Evolutionary conservation across 2,113 vertebrate species (phyloP), one percentile per base, ranked within the genome.

Genomic region (Triplophysa rosa): DNA sequence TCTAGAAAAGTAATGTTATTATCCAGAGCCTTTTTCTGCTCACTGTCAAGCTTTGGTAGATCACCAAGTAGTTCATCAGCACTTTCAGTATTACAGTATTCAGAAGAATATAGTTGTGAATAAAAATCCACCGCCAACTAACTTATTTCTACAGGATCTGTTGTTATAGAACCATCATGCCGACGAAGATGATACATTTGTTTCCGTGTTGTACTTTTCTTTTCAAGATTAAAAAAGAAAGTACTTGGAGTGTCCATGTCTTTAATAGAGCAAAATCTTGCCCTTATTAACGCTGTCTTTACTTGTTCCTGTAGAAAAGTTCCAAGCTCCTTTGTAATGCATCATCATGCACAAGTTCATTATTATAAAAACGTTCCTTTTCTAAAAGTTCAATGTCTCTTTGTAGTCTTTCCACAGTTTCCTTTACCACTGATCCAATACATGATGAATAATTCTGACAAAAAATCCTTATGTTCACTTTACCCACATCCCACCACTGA

Each of bases 401-500:
- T 56, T 56, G 54, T 8, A 56, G 7, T 56, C 8, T 56, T n/a
- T 56, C 1, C 17, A 56, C 7, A 6, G n/a, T 19, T n/a, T 6
- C 54, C n/a, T 56, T 56, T 9, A 56, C 5, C 17, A 56, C n/a
- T 4, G 19, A 56, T 8, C 5, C n/a, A n/a, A 7, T n/a, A 29
- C 4, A 19, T 6, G n/a, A 68, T 23, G 6, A 47, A 23, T 24
- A 23, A 45, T 68, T 68, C 21, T 68, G 66, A 23, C 49, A 71
- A 56, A 71, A 71, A 8, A 58, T 56, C 23, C 24, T 58, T 21
- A 71, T 33, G 11, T 56, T 56, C 37, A 8, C 66, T 67, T 67
- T 23, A 14, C 66, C 66, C 1, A 67, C 40, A n/a, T 67, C 66
- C 66, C 66, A 67, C 66, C 37, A 67, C 66, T n/a, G 19, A 23